Evolutionary conservation across 1,140 invertebrate genomes (phyloP), one percentile per base, ranked within the genome.

Genomic region (Procambarus virginalis): DNA sequence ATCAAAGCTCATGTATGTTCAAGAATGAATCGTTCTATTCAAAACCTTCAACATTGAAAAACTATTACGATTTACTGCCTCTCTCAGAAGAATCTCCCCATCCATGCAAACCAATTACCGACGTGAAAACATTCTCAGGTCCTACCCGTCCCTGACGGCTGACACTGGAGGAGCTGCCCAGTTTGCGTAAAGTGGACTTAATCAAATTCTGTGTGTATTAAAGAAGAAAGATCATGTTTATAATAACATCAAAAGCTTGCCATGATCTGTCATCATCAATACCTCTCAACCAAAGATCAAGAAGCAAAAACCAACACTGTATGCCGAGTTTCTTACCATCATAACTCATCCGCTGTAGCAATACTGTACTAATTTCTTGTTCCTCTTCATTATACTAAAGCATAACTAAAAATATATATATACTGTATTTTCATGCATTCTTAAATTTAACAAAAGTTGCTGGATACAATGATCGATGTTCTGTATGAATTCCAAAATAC

Each of bases 251-350:
- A 78, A 14, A 6, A 5, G 14, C 49, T 49, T 78, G 9, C 77
- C 45, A 55, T 80, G 49, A 51, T 78, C 76, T 78, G 49, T 78
- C 46, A 49, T 78, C 76, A 78, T 78, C 12, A 78, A 48, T 78
- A 49, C 76, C 76, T 78, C 34, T 76, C 17, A 76, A 76, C 34
- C 75, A 76, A n/a, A 22, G 34, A 14, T 76, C 75, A n/a, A 14
- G 34, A 14, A 76, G 34, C 4, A 48, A 46, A 76, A 76, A 22
- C 17, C 14, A 4, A 76, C 75, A 45, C 34, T 22, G 5, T 10
- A 55, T 55, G 5, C 5, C 51, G 10, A 55, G 51, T 55, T 55
- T 55, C 5, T 10, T 10, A 8, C 51, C 10, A 55, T 8, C 51
- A 55, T 55, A 55, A 55, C 51, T 55, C 34, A 34, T 34, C 34